A percentile compares a stretch with the other conserved stretches of the same genome.
These are phyloP conservation scores for Artibeus jamaicensis DNA, from an alignment of 2,797 vertebrate species.

Conservation along the genomic window DNA sequence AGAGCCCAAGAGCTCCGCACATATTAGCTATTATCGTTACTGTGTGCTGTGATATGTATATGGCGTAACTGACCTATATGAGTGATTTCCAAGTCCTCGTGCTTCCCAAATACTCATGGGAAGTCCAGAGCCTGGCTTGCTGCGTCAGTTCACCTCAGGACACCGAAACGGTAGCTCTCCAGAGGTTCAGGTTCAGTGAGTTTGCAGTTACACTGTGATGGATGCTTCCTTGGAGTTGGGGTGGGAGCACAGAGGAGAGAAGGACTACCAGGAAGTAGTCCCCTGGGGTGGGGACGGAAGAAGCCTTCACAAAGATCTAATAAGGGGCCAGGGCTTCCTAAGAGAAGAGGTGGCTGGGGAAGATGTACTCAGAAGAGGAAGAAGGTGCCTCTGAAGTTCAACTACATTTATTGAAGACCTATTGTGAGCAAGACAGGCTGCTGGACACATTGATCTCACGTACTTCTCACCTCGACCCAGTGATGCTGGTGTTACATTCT, in stretches of 20 bases:
- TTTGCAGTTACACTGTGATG: background rate
- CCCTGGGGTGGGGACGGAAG: background rate
- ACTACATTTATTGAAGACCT: background rate
- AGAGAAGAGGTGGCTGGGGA: background rate
- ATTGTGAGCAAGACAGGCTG: background rate
- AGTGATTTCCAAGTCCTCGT: background rate
- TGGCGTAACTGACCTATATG: background rate
- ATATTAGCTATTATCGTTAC: background rate
- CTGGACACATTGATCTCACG: background rate
- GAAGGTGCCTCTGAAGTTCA: background rate
- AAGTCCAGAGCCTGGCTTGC: background rate
- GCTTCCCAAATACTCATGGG: background rate
- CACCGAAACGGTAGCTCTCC: background rate
- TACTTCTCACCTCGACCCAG: background rate
- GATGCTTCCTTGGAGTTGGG: background rate
- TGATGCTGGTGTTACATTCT: background rate
- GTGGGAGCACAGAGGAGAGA: background rate
- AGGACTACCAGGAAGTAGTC: background rate
- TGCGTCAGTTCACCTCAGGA: background rate
- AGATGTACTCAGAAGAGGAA: background rate
- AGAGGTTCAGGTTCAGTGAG: background rate
- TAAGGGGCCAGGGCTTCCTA: background rate
- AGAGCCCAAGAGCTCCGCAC: background rate
- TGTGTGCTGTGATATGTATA: background rate
- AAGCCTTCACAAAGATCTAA: background rate